phyloP scores from a whole-genome alignment of 2,113 vertebrate genomes.

The Xenus cinereus region DNA sequence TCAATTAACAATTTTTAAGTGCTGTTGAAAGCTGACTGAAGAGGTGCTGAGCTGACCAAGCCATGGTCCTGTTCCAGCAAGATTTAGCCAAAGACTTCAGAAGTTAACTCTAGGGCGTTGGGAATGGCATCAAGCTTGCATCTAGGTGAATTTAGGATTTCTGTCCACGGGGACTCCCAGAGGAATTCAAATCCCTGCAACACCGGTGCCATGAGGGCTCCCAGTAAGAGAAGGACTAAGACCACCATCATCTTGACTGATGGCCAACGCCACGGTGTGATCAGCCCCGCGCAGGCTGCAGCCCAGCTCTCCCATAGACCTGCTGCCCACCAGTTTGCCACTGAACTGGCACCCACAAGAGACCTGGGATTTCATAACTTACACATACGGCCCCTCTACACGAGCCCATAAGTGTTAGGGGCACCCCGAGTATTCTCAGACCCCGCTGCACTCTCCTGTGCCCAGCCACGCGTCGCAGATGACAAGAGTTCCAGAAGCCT shows the following conservation, averaged over 20 bases:
- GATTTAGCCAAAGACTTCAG: not conserved
- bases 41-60: not conserved
- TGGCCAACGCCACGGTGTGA: accelerated
- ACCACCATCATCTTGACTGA: accelerated
- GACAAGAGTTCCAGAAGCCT: not conserved
- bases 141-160: not conserved
- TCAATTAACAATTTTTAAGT: not conserved
- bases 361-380: not conserved
- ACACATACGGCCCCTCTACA: accelerated
- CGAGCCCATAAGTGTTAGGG: too few relatives aligned
- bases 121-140: accelerated
- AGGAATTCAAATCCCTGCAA: not conserved
- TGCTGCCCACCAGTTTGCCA: not conserved
- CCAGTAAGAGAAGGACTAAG: not conserved
- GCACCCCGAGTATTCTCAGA: not conserved
- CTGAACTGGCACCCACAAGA: not conserved
- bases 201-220: not conserved
- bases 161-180: not conserved
- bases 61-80: not conserved
- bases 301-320: not conserved
- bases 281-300: accelerated
- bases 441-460: not conserved
- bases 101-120: not conserved
- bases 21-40: not conserved
- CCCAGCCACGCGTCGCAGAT: accelerated